Base-by-base conservation (phyloP, 35 echinoderm and acorn worm genomes). In the Ophioderma brevispina region DNA sequence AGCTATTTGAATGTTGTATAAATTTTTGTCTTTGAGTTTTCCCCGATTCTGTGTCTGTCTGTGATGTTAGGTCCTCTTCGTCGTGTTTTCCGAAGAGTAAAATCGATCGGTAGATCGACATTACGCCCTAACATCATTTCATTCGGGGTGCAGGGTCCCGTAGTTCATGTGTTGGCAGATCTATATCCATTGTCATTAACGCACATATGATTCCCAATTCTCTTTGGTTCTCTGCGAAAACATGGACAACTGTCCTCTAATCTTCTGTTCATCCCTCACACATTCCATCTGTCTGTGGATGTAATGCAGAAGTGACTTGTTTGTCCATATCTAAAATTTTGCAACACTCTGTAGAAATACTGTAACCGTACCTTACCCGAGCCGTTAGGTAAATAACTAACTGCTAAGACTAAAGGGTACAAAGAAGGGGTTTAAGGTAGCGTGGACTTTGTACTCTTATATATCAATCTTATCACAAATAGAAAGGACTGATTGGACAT, bases 121-220 rank as follows among this genome's bases (percentile, higher is more conserved):
- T 89, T 52, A 77, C 86, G 76, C 13, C 85, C 92, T 0, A 93
- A 63, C 86, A 95, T 95, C 33, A 91, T 78, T 52, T 86, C 83
- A 19, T 37, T 82, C 37, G 89, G 94, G 15, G 94, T 87, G 35
- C 37, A 77, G n/a, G n/a, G n/a, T 15, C 78, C 80, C 0, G 94
- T 95, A 23, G 84, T 76, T 32, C 91, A 89, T 50, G 87, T 84
- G 0, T 81, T 56, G 0, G 94, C 78, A 31, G 77, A 79, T 10
- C 84, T 36, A 40, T 95, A 90, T 10, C 89, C 17, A 91, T 82
- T 4, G 64, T 81, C 14, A 83, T 42, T 59, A 80, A 88, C 0
- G 88, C 30, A 87, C n/a, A 81, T 87, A 33, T 14, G 75, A 8
- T 35, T 92, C 84, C 90, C 90, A 92, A 37, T n/a, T 86, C 78